Conservation (phyloP, 2,888 invertebrate species). For the Ischnus inquisitorius region DNA sequence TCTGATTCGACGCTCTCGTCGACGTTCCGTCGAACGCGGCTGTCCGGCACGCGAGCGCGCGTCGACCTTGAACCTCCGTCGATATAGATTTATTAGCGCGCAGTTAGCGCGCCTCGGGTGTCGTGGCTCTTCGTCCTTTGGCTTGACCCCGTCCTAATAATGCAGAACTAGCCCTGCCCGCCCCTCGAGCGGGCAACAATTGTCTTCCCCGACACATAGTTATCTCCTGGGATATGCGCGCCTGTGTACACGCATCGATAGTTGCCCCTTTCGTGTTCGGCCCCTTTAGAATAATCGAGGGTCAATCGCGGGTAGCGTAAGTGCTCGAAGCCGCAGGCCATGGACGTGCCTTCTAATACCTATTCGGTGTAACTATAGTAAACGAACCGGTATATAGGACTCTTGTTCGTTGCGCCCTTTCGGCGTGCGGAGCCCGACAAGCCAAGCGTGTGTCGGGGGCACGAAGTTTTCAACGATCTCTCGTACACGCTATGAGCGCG, state of each 20-base stretch:
- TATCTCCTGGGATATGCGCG: conserved; percentile 62
- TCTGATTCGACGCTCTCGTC: too few relatives aligned
- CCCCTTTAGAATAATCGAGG: conserved; percentile 63
- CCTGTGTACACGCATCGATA: conserved; percentile 60
- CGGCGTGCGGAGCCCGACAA: neutral
- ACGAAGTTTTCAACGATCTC: conserved; percentile 47
- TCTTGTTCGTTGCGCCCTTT: conserved; percentile 20
- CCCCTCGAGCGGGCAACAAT: conserved; percentile 40
- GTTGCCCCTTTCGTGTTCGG: conserved; percentile 44
- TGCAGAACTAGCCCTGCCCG: neutral
- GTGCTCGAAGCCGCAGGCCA: conserved; percentile 62
- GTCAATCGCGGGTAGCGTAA: conserved; percentile 67
- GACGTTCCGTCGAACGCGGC: neutral
- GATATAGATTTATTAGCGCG: neutral
- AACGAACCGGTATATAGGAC: conserved; percentile 33
- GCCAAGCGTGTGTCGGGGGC: neutral
- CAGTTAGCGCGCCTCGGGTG: conserved; percentile 54
- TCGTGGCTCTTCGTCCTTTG: neutral
- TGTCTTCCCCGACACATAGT: conserved; percentile 64
- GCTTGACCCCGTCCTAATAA: conserved; percentile 6
- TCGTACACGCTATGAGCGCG: conserved; percentile 66
- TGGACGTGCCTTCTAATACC: conserved; percentile 49
- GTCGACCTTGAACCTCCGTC: conserved; percentile 1
- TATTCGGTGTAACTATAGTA: conserved; percentile 25
- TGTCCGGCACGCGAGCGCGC: conserved; percentile 28